Base-by-base conservation (phyloP, 2,888 invertebrate genomes). In the Amorpha juglandis region DNA sequence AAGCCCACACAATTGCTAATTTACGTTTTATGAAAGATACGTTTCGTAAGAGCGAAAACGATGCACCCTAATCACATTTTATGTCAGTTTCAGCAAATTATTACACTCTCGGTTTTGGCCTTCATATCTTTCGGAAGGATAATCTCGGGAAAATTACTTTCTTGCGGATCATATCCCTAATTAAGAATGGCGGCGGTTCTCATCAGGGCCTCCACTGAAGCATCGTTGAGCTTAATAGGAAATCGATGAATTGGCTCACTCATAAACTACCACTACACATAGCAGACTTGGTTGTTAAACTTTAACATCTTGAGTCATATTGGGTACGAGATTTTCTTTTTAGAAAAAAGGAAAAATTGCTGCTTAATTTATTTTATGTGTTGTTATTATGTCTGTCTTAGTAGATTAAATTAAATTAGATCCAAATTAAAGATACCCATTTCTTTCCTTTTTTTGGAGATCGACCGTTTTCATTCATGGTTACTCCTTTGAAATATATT, bases 101-200 rank as follows among this genome's bases (percentile, higher is more conserved):
- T 75, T 76, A 80, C 74, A 69, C 71, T 72, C 73, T 77, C 72
- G 72, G 77, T 76, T 77, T 69, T 66, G 68, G 68, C 71, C 66
- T 68, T 68, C 70, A 71, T 70, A 70, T 72, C 71, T 69, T 69
- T 69, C 63, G 67, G 58, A 66, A 64, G 70, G 72, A 74, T 89
- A 81, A 84, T 86, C 83, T 80, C 74, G 74, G 74, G 81, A 79
- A 87, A 88, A 90, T 90, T 88, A 86, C 89, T 86, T 88, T 88
- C 84, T 81, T 84, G 85, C 81, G 83, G 84, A 82, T 89, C 86
- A 88, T 87, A 84, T 86, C 81, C 83, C 80, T 89, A 90, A 91
- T 90, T 90, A 91, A 83, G 84, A 82, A 81, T 75, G 81, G 80
- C 79, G 78, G 76, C 76, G 76, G 80, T 78, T 78, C 80, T 85